phyloP scores from a whole-genome alignment of 1,140 invertebrate species.

The Drosophila saltans region DNA sequence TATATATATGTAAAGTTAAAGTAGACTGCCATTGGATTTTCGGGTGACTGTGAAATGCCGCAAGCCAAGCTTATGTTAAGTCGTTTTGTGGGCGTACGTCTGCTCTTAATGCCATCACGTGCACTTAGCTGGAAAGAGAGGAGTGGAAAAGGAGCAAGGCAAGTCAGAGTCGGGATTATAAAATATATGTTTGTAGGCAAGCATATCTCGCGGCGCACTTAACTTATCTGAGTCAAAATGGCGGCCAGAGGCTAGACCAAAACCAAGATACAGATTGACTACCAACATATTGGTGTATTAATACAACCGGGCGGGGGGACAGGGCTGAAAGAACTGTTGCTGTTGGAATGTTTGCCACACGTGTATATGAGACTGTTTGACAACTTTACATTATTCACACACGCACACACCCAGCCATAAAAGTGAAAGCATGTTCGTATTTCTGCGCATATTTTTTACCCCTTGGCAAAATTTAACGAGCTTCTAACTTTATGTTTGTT shows the following conservation, averaged over 20 bases:
- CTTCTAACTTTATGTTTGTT: slow-evolving; percentile 80
- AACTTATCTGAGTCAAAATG: slow-evolving; percentile 38
- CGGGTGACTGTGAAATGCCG: slow-evolving; percentile 43
- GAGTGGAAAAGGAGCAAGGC: neutral
- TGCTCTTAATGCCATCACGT: slow-evolving; percentile 64
- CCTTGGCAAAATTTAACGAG: slow-evolving; percentile 78
- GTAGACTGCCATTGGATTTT: slow-evolving; percentile 34
- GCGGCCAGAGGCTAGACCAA: slow-evolving; percentile 22
- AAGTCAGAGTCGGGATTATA: slow-evolving; percentile 50
- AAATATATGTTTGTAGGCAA: slow-evolving; percentile 39
- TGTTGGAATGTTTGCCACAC: slow-evolving; percentile 30
- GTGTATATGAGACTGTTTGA: slow-evolving; percentile 32
- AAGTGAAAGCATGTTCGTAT: slow-evolving; percentile 66
- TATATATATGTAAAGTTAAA: slow-evolving; percentile 2
- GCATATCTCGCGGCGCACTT: slow-evolving; percentile 46
- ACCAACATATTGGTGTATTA: slow-evolving; percentile 37
- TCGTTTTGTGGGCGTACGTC: slow-evolving; percentile 37
- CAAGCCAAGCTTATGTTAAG: slow-evolving; percentile 68
- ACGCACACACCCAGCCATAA: slow-evolving; percentile 34
- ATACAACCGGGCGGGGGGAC: neutral
- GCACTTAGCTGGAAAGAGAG: slow-evolving; percentile 20
- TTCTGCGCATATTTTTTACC: slow-evolving; percentile 58
- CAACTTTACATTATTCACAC: slow-evolving; percentile 55
- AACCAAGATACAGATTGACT: slow-evolving; percentile 1
- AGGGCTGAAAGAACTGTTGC: slow-evolving; percentile 50